A percentile compares a stretch with the other conserved stretches of the same genome.
These are phyloP conservation scores for Adineta ricciae DNA, from an alignment of 2,888 invertebrate genomes.

Conservation along the genomic window DNA sequence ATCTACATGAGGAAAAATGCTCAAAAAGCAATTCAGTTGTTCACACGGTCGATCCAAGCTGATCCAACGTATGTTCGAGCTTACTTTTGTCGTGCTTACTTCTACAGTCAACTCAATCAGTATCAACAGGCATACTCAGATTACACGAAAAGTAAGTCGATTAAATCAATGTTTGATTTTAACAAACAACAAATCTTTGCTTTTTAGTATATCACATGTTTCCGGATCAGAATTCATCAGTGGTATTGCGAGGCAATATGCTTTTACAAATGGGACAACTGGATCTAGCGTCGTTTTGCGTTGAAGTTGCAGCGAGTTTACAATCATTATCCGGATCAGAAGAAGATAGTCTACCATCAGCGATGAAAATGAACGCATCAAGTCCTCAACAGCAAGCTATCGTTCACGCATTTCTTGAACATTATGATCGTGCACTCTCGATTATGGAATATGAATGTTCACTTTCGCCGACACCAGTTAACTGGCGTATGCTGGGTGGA, in stretches of 20 bases:
- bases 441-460: slow-evolving; percentile 42
- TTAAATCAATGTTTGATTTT: slow-evolving; percentile 35
- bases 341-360: slow-evolving; percentile 17
- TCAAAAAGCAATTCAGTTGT: slow-evolving; percentile 44
- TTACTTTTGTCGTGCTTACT: slow-evolving; percentile 47
- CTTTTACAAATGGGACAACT: slow-evolving; percentile 45
- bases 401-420: slow-evolving; percentile 49
- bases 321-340: slow-evolving; percentile 45
- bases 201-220: background rate
- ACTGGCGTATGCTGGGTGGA: slow-evolving; percentile 47
- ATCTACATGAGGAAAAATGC: slow-evolving; percentile 44
- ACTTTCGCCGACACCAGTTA: slow-evolving; percentile 40
- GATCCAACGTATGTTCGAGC: slow-evolving; percentile 49
- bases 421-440: slow-evolving; percentile 48
- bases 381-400: slow-evolving; percentile 39
- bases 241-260: slow-evolving; percentile 43
- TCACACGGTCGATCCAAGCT: slow-evolving; percentile 45
- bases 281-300: slow-evolving; percentile 49
- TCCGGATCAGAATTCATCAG: slow-evolving; percentile 12
- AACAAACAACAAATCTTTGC: background rate
- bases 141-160: slow-evolving; percentile 45
- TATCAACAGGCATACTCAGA: slow-evolving; percentile 46
- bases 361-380: slow-evolving; percentile 4
- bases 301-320: slow-evolving; percentile 42
- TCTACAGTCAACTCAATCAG: slow-evolving; percentile 45